Evolutionary conservation across 2,888 invertebrate species (phyloP).

Genomic region (Clivina fossor): DNA sequence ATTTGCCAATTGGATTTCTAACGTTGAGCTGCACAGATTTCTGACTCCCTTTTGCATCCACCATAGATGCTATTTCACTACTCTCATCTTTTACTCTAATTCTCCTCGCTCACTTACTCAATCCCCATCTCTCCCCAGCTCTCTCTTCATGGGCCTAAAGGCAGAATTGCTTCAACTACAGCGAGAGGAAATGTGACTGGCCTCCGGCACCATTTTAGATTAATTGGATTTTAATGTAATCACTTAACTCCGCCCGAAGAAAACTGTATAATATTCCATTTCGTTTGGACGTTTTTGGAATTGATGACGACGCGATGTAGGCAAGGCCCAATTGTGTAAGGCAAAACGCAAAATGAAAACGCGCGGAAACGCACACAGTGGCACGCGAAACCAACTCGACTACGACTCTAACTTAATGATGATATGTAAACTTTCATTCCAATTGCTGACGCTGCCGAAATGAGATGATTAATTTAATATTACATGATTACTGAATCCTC

Average conservation of each 20-base stretch:
- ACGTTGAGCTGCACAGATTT: constrained; percentile 30
- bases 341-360: no score
- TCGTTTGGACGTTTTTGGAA: constrained; percentile 18
- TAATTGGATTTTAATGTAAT: constrained; percentile 34
- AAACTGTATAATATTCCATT: constrained; percentile 20
- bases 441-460: constrained; percentile 1
- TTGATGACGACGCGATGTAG: constrained; percentile 11
- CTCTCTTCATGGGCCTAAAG: no score
- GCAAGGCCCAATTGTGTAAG: neutral
- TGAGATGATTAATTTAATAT: constrained; percentile 10
- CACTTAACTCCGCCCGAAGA: constrained; percentile 27
- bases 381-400: no score
- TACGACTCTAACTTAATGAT: constrained; percentile 4
- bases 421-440: constrained; percentile 8
- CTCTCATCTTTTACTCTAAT: constrained; percentile 2
- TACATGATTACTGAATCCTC: no score
- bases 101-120: neutral
- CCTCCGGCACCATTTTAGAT: constrained; percentile 32
- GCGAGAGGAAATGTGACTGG: constrained; percentile 25
- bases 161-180: constrained; percentile 8
- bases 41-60: constrained; percentile 20
- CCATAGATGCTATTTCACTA: constrained; percentile 18
- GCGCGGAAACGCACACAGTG: no score
- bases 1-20: constrained; percentile 35
- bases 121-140: neutral